Percentiles rank a stretch among this genome's conserved stretches.
These are phyloP conservation scores for Metalampra italica DNA, from an alignment of 2,888 invertebrate species.

Conservation along the genomic window DNA sequence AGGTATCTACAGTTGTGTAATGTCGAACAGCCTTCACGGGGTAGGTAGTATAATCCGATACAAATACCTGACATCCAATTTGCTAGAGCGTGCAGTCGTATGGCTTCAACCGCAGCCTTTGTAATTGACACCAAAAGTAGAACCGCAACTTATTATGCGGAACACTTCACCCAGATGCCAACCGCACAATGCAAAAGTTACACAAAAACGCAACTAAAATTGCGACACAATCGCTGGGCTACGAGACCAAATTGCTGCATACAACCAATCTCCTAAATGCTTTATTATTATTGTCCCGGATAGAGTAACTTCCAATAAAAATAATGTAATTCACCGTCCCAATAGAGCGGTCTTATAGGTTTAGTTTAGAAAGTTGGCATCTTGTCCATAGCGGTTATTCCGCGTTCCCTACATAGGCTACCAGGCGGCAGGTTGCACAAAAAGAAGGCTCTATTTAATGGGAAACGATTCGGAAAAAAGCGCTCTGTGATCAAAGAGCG, in stretches of 20 bases:
- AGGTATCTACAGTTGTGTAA: conserved; percentile 44
- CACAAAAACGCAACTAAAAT: conserved; percentile 44
- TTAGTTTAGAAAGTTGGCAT: conserved; percentile 76
- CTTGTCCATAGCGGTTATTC: conserved; percentile 71
- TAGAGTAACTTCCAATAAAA: conserved; percentile 59
- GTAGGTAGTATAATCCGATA: conserved; percentile 61
- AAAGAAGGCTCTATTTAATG: conserved; percentile 69
- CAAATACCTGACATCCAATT: conserved; percentile 69
- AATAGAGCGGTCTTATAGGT: conserved; percentile 63
- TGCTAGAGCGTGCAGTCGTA: conserved; percentile 51
- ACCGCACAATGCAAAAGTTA: conserved; percentile 25
- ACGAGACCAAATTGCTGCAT: conserved; percentile 41
- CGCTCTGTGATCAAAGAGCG: conserved; percentile 51
- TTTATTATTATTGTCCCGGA: conserved; percentile 56
- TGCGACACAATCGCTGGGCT: conserved; percentile 16
- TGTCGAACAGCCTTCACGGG: conserved; percentile 52
- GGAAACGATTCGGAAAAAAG: conserved; percentile 63
- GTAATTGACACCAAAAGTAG: conserved; percentile 70
- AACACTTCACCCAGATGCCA: conserved; percentile 44
- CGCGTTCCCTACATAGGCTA: conserved; percentile 63
- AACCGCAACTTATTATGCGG: conserved; percentile 57
- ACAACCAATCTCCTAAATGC: conserved; percentile 58
- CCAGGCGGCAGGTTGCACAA: conserved; percentile 54
- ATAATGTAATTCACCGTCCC: conserved; percentile 64
- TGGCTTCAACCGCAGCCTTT: conserved; percentile 66